Base-by-base conservation (phyloP, 35 echinoderm and acorn worm species). In the Hemicentrotus pulcherrimus region DNA sequence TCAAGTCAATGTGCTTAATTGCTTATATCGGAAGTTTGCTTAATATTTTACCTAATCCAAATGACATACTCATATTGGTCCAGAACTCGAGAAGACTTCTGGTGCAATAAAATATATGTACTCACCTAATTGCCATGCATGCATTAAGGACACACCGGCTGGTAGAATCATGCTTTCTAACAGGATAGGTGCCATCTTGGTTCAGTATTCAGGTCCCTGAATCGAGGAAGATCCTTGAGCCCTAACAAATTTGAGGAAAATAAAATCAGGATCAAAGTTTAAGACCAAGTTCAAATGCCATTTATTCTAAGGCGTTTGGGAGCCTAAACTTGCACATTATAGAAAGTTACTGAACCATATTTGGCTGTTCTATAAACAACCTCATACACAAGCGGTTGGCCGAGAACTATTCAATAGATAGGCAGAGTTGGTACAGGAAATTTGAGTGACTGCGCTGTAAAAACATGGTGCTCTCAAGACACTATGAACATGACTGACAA, bases 71-170 rank as follows among this genome's bases (percentile, higher is more conserved):
- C 8, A n/a, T 22, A 46, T 19, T n/a, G 12, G 31, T 2, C 32
- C 46, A 47, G 19, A 13, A 31, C 10, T 46, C 31, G 48, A 85
- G 28, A 31, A 33, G 24, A 88, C 22, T 2, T 5, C 87, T n/a
- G 46, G 30, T n/a, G 5, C 32, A 12, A 31, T 28, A 10, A 52
- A 35, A 46, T 19, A 6, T 11, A 47, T 28, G 31, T 58, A 91
- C 85, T 95, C 86, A 95, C 95, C 32, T 16, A 95, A 45, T 48
- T 95, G 95, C 31, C 11, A 92, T 45, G 95, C 95, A 91, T 95
- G 95, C 30, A 95, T 16, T 60, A 95, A 55, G 32, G 95, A 95
- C 31, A 92, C 95, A 32, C 58, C 45, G 13, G 95, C 89, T 32
- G 95, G 95, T 28, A 92, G 91, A 71, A 95, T 58, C 48, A 95